Evolutionary conservation across 2,113 vertebrate species (phyloP).

Genomic region (Lampris incognitus): DNA sequence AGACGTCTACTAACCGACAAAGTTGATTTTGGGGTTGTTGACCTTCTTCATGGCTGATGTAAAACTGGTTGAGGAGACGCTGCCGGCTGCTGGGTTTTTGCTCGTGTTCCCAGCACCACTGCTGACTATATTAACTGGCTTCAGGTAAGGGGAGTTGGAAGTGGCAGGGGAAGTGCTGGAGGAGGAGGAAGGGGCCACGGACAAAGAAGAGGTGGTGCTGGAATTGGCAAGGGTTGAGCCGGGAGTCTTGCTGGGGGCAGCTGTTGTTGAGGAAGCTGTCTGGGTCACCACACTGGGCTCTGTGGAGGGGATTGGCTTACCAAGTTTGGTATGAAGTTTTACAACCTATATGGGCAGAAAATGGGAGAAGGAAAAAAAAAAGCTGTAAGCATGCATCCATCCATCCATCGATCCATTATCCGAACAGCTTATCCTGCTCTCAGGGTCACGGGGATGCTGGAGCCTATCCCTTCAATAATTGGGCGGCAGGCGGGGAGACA

Average conservation of each 20-base stretch:
- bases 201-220: conserved; percentile 81
- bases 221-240: conserved; percentile 84
- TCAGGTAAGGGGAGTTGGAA: conserved; percentile 76
- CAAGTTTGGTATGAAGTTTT: conserved; percentile 98
- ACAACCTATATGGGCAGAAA: conserved; percentile 86
- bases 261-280: conserved; percentile 85
- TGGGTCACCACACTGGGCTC: conserved; percentile 96
- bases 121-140: conserved; percentile 82
- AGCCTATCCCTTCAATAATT: no score
- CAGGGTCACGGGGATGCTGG: no score
- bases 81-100: conserved; percentile 53
- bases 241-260: conserved; percentile 87
- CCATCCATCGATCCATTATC: no score
- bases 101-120: conserved; percentile 74
- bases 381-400: no score
- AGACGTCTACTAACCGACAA: conserved; percentile 90
- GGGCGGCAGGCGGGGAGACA: no score
- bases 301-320: conserved; percentile 97
- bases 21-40: conserved; percentile 96
- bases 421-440: no score
- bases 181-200: conserved; percentile 64
- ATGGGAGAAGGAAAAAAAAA: background rate
- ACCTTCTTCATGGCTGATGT: conserved; percentile 89
- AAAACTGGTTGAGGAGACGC: conserved; percentile 71
- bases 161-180: conserved; percentile 79